phyloP scores from a whole-genome alignment of 2,113 vertebrate species.

The Semicossyphus pulcher region DNA sequence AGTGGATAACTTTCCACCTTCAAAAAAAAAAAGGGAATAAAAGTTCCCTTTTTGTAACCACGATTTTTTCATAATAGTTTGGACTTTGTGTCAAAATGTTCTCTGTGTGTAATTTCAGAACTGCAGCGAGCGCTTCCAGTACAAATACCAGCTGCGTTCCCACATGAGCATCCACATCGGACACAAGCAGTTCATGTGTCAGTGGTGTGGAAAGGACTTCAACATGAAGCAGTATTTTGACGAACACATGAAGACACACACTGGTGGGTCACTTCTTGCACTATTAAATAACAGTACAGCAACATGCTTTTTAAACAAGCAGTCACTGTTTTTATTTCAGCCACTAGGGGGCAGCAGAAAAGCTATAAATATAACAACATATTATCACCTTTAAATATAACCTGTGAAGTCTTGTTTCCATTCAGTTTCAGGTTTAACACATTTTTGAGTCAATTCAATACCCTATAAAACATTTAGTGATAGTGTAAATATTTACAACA shows the following conservation, averaged over 20 bases:
- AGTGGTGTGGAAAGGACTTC: slow-evolving; percentile 99
- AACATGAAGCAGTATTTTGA: slow-evolving; percentile 99
- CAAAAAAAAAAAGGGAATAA: no score
- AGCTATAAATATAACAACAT: no score
- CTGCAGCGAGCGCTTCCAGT: slow-evolving; percentile 95
- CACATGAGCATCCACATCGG: slow-evolving; percentile 99
- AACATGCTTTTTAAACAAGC: no score
- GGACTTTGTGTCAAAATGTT: slow-evolving; percentile 11
- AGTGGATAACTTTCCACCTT: background rate
- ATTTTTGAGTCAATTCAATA: no score
- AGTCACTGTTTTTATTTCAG: no score
- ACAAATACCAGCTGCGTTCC: slow-evolving; percentile 97
- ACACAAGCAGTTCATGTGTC: slow-evolving; percentile 99
- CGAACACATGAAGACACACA: slow-evolving; percentile 98
- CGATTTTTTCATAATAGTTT: background rate
- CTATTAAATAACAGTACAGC: no score
- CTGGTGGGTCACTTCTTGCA: slow-evolving; percentile 88
- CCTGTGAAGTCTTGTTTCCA: no score
- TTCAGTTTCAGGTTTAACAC: no score
- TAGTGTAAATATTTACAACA: no score
- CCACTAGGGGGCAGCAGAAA: no score
- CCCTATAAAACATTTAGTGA: no score
- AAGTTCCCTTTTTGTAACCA: background rate
- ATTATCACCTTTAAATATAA: no score
- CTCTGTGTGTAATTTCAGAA: slow-evolving; percentile 83